Percentiles rank a stretch among this genome's conserved stretches.
These are phyloP conservation scores for Stichopus chloronotus DNA, from an alignment of 35 echinoderm and acorn worm genomes.

Conservation along the genomic window DNA sequence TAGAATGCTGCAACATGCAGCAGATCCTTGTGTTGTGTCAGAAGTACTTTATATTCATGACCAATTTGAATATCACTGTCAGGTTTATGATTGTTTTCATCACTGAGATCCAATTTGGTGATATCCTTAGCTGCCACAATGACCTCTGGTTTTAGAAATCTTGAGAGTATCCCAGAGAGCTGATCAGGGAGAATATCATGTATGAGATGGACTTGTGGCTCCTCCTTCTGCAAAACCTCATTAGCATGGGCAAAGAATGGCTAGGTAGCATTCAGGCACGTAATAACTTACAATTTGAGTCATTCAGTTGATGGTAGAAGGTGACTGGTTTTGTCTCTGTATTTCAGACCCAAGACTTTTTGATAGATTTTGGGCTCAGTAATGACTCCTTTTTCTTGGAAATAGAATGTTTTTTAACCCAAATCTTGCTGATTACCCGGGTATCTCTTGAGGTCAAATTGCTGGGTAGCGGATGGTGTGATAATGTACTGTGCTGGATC, in stretches of 20 bases:
- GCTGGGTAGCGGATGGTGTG: neutral
- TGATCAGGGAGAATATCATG: conserved; percentile 35
- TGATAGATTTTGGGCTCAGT: neutral
- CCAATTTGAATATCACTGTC: conserved; percentile 40
- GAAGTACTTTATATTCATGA: neutral
- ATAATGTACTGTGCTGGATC: neutral
- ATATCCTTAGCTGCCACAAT: conserved; percentile 21
- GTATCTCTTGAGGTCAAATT: conserved; percentile 1
- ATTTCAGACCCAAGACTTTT: neutral
- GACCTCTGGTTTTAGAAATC: conserved; percentile 52
- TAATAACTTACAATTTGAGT: neutral
- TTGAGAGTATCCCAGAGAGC: conserved; percentile 14
- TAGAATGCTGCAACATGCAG: conserved; percentile 29
- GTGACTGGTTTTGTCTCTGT: neutral
- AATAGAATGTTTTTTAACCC: neutral
- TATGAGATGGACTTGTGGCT: conserved; percentile 30
- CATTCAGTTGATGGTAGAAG: neutral
- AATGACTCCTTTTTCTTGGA: conserved; percentile 8
- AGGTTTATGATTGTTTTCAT: conserved; percentile 34
- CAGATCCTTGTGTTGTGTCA: neutral
- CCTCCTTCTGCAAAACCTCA: conserved; percentile 52
- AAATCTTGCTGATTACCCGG: neutral
- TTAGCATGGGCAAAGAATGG: neutral
- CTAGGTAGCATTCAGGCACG: neutral
- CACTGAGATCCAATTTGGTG: conserved; percentile 28